phyloP scores from a whole-genome alignment of 2,113 vertebrate genomes.

The Daboia siamensis region DNA sequence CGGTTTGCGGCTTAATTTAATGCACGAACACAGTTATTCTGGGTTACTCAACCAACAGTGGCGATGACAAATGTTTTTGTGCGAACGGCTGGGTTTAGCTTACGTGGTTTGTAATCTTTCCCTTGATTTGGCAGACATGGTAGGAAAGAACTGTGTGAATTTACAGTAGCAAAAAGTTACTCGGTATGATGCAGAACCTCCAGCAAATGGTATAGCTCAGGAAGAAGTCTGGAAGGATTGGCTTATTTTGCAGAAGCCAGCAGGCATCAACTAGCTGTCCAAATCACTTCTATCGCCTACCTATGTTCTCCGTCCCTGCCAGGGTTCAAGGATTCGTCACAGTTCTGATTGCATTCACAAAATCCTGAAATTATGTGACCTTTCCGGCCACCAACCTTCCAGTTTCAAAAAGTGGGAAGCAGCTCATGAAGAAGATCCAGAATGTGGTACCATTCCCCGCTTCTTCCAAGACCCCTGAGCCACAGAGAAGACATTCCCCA shows the following conservation, averaged over 20 bases:
- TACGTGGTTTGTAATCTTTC: not conserved
- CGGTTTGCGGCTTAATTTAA: not conserved
- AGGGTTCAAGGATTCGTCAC: not conserved
- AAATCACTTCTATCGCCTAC: not conserved
- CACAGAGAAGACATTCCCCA: not conserved
- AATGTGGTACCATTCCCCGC: not conserved
- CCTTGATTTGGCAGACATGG: not conserved
- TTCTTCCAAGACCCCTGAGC: not conserved
- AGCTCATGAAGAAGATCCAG: not conserved
- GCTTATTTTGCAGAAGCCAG: not conserved
- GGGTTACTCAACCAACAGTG: not conserved
- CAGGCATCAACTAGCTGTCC: not conserved
- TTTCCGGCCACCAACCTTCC: not conserved
- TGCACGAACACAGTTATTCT: not conserved
- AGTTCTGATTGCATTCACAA: not conserved
- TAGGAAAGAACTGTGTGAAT: not conserved
- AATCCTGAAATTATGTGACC: no score
- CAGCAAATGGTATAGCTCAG: not conserved
- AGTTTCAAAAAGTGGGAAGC: not conserved
- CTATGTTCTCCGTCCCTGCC: not conserved
- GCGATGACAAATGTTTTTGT: not conserved
- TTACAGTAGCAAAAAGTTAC: not conserved
- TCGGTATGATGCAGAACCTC: not conserved
- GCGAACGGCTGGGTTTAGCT: not conserved
- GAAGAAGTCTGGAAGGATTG: not conserved